Percentiles rank a stretch among this genome's conserved stretches.
These are phyloP conservation scores for Nansenia antarctica DNA, from an alignment of 2,113 vertebrate genomes.

Conservation along the genomic window DNA sequence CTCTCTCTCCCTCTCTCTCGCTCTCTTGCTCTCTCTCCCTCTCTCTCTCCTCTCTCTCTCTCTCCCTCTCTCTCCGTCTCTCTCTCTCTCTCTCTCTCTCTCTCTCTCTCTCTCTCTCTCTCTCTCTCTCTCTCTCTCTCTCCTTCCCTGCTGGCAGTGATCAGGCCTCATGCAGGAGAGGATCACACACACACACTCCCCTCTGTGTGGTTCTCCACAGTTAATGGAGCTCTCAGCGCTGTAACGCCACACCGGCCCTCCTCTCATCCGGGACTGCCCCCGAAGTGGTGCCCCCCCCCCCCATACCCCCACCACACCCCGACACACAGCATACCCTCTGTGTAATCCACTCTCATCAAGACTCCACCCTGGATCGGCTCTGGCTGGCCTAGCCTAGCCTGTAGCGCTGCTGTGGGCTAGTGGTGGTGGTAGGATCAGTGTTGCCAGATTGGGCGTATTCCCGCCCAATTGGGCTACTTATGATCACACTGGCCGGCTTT, in stretches of 20 bases:
- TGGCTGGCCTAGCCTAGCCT: too few species aligned
- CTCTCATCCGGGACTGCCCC: background rate
- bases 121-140: too few species aligned
- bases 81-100: too few species aligned
- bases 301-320: background rate
- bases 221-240: background rate
- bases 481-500: too few species aligned
- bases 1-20: too few species aligned
- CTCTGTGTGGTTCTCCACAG: background rate
- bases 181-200: background rate
- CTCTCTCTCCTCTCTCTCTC: too few species aligned
- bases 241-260: background rate
- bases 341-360: background rate
- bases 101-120: too few species aligned
- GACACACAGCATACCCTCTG: background rate
- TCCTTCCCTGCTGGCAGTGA: background rate
- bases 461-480: too few species aligned
- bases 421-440: too few species aligned
- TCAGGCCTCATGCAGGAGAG: background rate
- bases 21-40: too few species aligned
- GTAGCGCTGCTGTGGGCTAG: background rate
- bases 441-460: too few species aligned
- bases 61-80: too few species aligned
- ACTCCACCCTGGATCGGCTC: background rate
- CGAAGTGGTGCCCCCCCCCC: background rate